Evolutionary conservation across 1,140 invertebrate species (phyloP), one percentile per base, ranked within the genome.

Genomic region (Glossosoma conforme): DNA sequence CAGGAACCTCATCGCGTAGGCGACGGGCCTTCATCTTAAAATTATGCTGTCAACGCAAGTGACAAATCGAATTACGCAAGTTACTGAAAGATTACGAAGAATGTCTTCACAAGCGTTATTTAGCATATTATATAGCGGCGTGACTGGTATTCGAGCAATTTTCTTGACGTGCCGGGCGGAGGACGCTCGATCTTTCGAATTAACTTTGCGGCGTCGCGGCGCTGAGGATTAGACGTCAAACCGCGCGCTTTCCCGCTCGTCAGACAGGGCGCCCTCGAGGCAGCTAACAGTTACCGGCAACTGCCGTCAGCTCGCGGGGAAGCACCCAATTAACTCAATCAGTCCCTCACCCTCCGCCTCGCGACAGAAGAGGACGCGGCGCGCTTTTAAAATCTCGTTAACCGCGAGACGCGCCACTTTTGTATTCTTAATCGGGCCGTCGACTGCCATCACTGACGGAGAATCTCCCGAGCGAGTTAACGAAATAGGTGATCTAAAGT

Each of bases 11-110:
- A n/a, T 21, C n/a, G 17, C 46, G 32, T 20, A 20, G 35, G 38
- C 21, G 44, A 24, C n/a, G 22, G 44, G 47, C 42, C 52, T 46
- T 40, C 51, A 50, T 53, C 52, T 52, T 50, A 54, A 58, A 58
- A 58, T 58, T 58, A 58, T 58, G 52, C 56, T 58, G 56, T 58
- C 56, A 58, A 58, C 56, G 56, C 56, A 58, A 58, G 46, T 58
- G 56, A 58, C 56, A 58, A 58, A 58, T 58, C 52, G 56, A 58
- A 58, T 58, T 58, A 58, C 51, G 56, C 56, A 41, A 58, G 47
- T 58, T 54, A 50, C 52, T 54, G 56, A 58, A 58, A 58, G 56
- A 58, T 58, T 58, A 58, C 52, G 56, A 54, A 58, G 56, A 58
- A 58, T 50, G 56, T 53, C 51, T 53, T 49, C 50, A 43, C 44